Evolutionary conservation across 2,888 invertebrate genomes (phyloP), one percentile per base, ranked within the genome.

Genomic region (Artemia sinica): DNA sequence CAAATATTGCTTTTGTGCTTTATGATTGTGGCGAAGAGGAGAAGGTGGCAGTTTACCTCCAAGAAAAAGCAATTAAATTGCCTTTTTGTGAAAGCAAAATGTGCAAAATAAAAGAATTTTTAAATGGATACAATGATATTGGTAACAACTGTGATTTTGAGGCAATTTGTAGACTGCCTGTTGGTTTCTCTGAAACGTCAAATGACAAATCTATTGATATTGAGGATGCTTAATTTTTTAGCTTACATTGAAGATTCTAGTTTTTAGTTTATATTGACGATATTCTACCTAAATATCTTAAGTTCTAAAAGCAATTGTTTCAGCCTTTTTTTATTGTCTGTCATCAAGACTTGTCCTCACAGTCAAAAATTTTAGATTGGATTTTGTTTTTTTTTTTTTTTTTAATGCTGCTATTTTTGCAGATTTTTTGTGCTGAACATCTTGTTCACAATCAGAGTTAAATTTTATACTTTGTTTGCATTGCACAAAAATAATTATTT

Each of bases 1-100:
- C 86, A 8, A 91, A 90, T 76, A 76, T 91, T 72, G 88, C 86
- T 50, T 88, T 90, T 77, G 82, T 89, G 69, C 79, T 86, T 67
- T 86, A 82, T 74, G 82, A 83, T 70, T 85, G 86, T 74, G 75
- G 77, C 65, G 78, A 79, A 50, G 74, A 72, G 71, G 77, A 81
- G 49, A 80, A 82, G 75, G 76, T 91, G 50, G 77, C 88, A 72
- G 81, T 85, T 0, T 77, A 89, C 73, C 87, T 89, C 75, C 90
- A 91, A 78, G 90, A 91, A 77, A 81, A 81, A 67, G 79, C 84
- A 0, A 79, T 89, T 0, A 82, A 81, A 71, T 76, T 91, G 72
- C 85, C 87, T 0, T 84, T 84, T 74, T 91, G 90, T 76, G 82
- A 84, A 6, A 74, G 77, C 5, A 84, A 84, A 72, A 81, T 89